Base-by-base conservation (phyloP, 2,888 invertebrate species). In the Ramazzottius varieornatus region DNA sequence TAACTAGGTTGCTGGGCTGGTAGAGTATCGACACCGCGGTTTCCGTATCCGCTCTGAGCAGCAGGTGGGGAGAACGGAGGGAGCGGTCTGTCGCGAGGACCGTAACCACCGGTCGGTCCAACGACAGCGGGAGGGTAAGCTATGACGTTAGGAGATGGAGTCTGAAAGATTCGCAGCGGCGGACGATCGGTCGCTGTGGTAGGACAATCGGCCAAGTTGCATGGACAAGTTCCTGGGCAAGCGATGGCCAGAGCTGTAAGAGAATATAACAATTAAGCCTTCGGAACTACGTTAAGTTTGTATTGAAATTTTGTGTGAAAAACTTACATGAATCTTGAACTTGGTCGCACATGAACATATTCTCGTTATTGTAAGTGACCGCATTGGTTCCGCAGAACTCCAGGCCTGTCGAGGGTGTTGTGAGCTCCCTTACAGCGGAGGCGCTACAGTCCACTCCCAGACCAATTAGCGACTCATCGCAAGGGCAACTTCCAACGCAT, bases 311-410 rank as follows among this genome's bases (percentile, higher is more conserved):
- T 13, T 8, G 40, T 40, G 40, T 8, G 20, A 4, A n/a, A 4
- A 8, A 13, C 54, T 54, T 54, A 54, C 54, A 16, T n/a, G 54
- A 4, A 29, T 54, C 54, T 16, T 16, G 54, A 29, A 54, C 29
- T 29, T 54, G 54, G 29, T 54, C 54, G 54, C 54, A 54, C 54
- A 54, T 54, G 54, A 54, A 54, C n/a, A 54, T 16, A 54, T 54
- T 54, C 29, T 54, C 54, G 29, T 54, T 54, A 24, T 16, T 54
- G 54, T 54, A 54, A 4, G 54, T 54, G 20, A 29, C 54, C n/a
- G n/a, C 54, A 24, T 54, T 54, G n/a, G 54, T 54, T 4, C n/a
- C 54, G 54, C 54, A 54, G 54, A 54, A 54, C 29, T 54, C 54
- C 54, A 54, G 54, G 4, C 54, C 54, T 4, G 20, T 16, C 4